These are phyloP conservation scores for Macaria liturata DNA, from an alignment of 2,888 invertebrate genomes.

Conservation along the genomic window DNA sequence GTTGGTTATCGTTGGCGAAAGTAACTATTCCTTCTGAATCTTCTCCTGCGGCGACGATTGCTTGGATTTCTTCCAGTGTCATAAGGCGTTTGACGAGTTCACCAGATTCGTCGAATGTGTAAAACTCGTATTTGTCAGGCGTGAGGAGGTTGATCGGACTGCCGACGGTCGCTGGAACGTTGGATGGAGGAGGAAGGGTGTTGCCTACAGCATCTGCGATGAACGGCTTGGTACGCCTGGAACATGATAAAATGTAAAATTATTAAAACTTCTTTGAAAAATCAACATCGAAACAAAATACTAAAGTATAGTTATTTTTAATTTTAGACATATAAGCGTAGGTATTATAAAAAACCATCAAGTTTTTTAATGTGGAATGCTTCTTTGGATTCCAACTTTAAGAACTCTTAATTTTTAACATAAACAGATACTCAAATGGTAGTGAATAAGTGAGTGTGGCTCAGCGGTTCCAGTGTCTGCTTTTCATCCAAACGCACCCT, in stretches of 20 bases:
- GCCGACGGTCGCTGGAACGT: conserved; percentile 85
- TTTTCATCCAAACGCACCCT: no score
- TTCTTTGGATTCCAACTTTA: no score
- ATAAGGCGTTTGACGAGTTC: conserved; percentile 92
- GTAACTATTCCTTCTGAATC: conserved; percentile 84
- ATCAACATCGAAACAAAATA: no score
- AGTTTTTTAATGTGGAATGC: no score
- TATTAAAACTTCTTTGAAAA: no score
- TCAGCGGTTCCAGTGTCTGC: no score
- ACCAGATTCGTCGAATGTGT: conserved; percentile 92
- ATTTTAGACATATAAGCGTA: no score
- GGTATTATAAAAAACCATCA: no score
- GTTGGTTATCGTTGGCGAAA: conserved; percentile 75
- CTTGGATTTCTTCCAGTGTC: conserved; percentile 93
- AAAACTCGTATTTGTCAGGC: conserved; percentile 94
- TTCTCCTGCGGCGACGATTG: conserved; percentile 92
- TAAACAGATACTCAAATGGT: no score
- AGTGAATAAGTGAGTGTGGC: no score
- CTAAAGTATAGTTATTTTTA: no score
- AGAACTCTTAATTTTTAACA: no score
- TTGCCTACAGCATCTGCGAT: conserved; percentile 88
- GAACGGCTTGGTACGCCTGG: conserved; percentile 79
- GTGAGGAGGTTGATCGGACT: conserved; percentile 91
- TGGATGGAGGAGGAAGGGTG: conserved; percentile 85
- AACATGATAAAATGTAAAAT: conserved; percentile 28